These are phyloP conservation scores for Ceratina australensis DNA, from an alignment of 1,140 invertebrate genomes.

Conservation along the genomic window DNA sequence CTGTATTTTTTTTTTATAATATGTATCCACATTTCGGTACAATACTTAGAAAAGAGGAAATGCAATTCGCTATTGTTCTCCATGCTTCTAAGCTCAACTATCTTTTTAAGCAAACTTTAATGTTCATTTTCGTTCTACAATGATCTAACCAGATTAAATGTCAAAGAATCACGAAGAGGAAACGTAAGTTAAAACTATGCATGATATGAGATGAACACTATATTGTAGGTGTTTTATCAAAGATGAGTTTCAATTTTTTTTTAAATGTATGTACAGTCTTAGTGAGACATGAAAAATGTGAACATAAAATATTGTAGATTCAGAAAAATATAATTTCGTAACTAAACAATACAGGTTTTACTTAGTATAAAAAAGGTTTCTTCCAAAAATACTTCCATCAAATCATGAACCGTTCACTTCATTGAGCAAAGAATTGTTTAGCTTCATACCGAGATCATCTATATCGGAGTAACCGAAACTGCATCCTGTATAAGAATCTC, in stretches of 20 bases:
- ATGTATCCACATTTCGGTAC: not conserved
- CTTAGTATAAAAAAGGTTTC: not conserved
- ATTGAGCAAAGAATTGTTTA: not conserved
- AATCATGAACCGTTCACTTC: not conserved
- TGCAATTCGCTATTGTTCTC: slow-evolving; percentile 4
- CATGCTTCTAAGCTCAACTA: not conserved
- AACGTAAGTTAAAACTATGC: not conserved
- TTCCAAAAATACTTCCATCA: not conserved
- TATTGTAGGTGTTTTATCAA: not conserved
- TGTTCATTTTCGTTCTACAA: not conserved
- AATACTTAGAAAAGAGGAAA: not conserved
- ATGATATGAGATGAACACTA: no score
- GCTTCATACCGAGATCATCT: not conserved
- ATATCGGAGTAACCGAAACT: slow-evolving; percentile 53
- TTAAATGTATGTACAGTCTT: no score
- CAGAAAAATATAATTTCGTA: slow-evolving; percentile 14
- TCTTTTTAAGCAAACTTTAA: not conserved
- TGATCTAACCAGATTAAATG: no score
- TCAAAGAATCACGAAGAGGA: no score
- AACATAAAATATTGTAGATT: slow-evolving; percentile 2
- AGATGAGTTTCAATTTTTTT: not conserved
- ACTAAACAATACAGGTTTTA: not conserved
- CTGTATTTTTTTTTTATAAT: slow-evolving; percentile 5
- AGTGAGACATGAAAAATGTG: not conserved
- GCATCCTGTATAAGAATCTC: slow-evolving; percentile 68